Percentiles rank a stretch among this genome's conserved stretches.
Evolutionary conservation across 1,140 invertebrate species (phyloP).

Genomic region (Lucilia sericata): DNA sequence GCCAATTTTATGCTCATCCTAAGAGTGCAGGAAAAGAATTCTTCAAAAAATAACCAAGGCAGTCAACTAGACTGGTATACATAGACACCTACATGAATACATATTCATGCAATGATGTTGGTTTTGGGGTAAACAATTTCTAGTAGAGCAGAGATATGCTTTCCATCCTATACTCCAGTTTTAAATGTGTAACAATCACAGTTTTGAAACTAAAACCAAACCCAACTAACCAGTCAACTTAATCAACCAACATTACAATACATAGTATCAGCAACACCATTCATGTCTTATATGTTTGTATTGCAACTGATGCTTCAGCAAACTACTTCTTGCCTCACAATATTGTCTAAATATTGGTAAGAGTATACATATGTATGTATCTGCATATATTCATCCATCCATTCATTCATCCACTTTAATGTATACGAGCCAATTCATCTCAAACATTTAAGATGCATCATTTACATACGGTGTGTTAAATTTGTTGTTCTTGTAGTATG

Average conservation of each 20-base stretch:
- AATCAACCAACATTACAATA: not conserved
- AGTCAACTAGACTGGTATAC: no score
- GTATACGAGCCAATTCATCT: constrained; percentile 18
- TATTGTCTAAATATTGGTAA: not conserved
- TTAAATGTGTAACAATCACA: not conserved
- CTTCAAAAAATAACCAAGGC: no score
- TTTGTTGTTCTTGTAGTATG: not conserved
- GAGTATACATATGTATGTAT: not conserved
- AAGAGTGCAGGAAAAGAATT: no score
- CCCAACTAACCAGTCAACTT: constrained; percentile 10
- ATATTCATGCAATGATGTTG: no score
- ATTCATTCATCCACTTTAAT: not conserved
- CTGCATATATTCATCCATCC: not conserved
- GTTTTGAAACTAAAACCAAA: not conserved
- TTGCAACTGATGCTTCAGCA: not conserved
- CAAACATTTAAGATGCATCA: constrained; percentile 1
- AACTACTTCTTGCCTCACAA: not conserved
- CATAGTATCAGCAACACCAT: not conserved
- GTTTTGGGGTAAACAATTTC: no score
- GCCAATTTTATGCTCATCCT: no score
- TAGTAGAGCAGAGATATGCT: no score
- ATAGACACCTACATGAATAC: no score
- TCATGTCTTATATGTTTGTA: not conserved
- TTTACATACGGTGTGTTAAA: constrained; percentile 8
- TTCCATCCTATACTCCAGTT: not conserved